Base-by-base conservation (phyloP, 2,797 vertebrate species). In the Heterohyrax brucei region DNA sequence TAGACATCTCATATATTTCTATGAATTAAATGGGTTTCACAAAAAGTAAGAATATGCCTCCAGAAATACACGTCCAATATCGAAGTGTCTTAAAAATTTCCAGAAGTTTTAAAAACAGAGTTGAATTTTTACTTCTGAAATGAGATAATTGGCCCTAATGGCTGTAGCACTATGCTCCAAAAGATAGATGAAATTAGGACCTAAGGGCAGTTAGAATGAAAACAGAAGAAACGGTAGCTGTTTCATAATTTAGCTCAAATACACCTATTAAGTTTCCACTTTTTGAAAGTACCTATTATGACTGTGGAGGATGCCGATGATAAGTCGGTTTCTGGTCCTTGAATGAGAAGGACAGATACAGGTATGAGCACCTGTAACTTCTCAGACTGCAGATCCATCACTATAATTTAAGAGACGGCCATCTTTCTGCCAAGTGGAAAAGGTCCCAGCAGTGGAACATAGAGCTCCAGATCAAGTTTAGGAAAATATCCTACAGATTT, bases 21-120 rank as follows among this genome's bases (percentile, higher is more conserved):
- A 10, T 93, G 56, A 97, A 94, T 96, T 72, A 98, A 95, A 93
- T 96, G 79, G 33, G 81, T 95, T 93, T 96, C n/a, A n/a, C 8
- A 79, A 86, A 46, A 96, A 87, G 50, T 93, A 93, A 95, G 19
- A 30, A 3, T 53, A 93, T 95, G 72, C 44, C 50, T 72, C 28
- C 13, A 93, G 21, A 89, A 95, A 94, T 92, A 93, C n/a, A 78
- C 78, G 96, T 88, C 24, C 86, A 92, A 79, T 81, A 91, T 39
- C 89, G 95, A 96, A 90, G 88, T 30, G 19, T 94, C 46, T 86
- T 92, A 91, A 94, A 97, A 39, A 91, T 89, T 53, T 62, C 24
- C 73, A 95, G 39, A 79, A 77, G 19, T 72, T 93, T 94, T 64
- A 70, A 87, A 79, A 62, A 2, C 39, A 93, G 33, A 76, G 21